Percentiles rank a stretch among this genome's conserved stretches.
phyloP scores from a whole-genome alignment of 2,113 vertebrate genomes.

The Pygoscelis antarcticus region DNA sequence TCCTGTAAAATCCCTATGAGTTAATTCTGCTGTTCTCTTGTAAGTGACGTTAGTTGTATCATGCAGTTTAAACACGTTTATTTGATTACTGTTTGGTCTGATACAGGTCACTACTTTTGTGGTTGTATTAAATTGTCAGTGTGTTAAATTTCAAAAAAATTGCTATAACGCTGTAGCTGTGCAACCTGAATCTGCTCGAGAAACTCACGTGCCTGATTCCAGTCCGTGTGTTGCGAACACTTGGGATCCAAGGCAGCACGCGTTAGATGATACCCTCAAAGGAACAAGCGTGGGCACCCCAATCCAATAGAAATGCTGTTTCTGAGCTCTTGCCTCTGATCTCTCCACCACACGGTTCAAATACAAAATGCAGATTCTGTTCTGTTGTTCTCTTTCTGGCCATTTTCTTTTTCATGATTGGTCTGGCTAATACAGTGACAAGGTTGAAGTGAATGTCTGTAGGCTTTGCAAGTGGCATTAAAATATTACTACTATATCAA shows the following conservation, averaged over 20 bases:
- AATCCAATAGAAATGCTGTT: accelerated
- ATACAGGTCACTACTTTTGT: background rate
- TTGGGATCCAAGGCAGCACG: background rate
- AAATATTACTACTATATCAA: background rate
- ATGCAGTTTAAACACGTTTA: background rate
- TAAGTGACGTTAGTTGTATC: background rate
- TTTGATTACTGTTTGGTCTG: background rate
- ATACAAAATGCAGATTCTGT: background rate
- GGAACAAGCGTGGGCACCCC: background rate
- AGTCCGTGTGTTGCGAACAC: accelerated
- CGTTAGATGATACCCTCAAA: background rate
- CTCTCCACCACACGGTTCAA: background rate
- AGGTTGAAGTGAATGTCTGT: background rate
- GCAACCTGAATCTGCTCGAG: background rate
- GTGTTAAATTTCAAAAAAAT: background rate
- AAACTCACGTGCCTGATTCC: accelerated
- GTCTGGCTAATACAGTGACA: background rate
- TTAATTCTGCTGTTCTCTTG: background rate
- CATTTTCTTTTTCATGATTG: background rate
- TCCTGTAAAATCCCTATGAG: background rate
- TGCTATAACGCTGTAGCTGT: background rate
- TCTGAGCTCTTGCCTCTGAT: background rate
- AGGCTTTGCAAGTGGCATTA: background rate
- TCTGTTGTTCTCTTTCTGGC: background rate
- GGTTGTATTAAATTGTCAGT: background rate